Conservation (phyloP, 2,797 vertebrate genomes). For the Vultur gryphus region DNA sequence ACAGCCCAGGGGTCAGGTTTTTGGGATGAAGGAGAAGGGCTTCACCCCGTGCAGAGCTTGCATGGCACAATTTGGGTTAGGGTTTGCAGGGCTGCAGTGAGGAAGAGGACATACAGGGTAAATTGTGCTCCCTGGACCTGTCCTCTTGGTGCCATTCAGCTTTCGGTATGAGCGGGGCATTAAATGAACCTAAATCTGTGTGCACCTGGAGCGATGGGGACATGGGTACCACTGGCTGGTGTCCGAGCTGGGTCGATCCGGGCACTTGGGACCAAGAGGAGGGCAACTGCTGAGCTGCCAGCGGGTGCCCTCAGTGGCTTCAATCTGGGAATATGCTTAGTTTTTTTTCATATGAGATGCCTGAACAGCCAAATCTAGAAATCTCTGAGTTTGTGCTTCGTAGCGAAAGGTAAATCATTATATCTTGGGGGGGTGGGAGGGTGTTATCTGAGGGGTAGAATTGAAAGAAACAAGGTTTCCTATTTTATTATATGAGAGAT, state of each 20-base stretch:
- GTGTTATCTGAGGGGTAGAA: neutral
- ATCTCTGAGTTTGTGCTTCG: neutral
- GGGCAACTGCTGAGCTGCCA: neutral
- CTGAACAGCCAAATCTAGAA: neutral
- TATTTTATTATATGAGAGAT: slow-evolving; percentile 66
- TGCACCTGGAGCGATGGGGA: neutral
- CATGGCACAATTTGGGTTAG: neutral
- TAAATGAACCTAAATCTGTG: neutral
- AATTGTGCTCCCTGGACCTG: neutral
- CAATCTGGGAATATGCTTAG: neutral
- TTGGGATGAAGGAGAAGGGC: neutral
- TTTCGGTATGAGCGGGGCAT: neutral
- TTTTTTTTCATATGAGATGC: neutral
- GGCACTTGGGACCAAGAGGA: neutral
- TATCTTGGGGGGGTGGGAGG: neutral
- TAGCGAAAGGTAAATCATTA: neutral
- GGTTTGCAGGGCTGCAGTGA: neutral
- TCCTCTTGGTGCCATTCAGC: neutral
- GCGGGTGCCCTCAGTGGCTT: neutral
- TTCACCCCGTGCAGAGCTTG: neutral
- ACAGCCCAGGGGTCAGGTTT: neutral
- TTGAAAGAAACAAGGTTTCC: slow-evolving; percentile 37
- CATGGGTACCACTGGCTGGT: rapidly evolving
- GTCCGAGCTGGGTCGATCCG: rapidly evolving
- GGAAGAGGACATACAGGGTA: neutral